Evolutionary conservation across 2,113 vertebrate species (phyloP).

Genomic region (Mobula birostris): DNA sequence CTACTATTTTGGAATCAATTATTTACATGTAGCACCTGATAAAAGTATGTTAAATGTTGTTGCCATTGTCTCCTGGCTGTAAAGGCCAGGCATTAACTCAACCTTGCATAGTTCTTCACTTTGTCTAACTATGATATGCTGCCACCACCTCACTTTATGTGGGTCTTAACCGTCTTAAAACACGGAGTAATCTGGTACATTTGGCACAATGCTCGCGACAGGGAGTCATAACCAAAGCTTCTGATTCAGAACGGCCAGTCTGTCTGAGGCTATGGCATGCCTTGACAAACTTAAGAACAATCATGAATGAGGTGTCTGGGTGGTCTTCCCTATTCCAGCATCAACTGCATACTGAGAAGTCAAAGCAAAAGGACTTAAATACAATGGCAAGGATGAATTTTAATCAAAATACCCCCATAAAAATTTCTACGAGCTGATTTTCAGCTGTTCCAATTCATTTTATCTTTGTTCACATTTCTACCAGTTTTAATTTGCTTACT

Average conservation of each 20-base stretch:
- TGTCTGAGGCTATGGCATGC: not conserved
- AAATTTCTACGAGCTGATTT: not conserved
- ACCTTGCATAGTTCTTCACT: not conserved
- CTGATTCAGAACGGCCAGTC: not conserved
- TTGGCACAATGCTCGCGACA: not conserved
- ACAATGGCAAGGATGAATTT: not conserved
- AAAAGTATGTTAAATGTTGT: not conserved
- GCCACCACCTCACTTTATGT: not conserved
- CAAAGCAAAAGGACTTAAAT: not conserved
- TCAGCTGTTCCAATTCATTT: not conserved
- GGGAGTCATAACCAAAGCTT: not conserved
- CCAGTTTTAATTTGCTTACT: not conserved
- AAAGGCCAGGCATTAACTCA: not conserved
- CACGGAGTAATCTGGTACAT: not conserved
- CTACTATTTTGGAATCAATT: no score
- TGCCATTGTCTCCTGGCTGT: not conserved
- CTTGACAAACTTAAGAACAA: not conserved
- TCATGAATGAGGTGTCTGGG: not conserved
- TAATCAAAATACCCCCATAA: not conserved
- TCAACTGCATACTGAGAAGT: not conserved
- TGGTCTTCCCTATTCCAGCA: not conserved
- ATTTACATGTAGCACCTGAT: no score
- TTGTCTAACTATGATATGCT: not conserved
- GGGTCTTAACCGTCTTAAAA: not conserved
- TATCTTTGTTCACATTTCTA: not conserved